phyloP scores from a whole-genome alignment of 2,888 invertebrate species.

The Pyrrhosoma nymphula region DNA sequence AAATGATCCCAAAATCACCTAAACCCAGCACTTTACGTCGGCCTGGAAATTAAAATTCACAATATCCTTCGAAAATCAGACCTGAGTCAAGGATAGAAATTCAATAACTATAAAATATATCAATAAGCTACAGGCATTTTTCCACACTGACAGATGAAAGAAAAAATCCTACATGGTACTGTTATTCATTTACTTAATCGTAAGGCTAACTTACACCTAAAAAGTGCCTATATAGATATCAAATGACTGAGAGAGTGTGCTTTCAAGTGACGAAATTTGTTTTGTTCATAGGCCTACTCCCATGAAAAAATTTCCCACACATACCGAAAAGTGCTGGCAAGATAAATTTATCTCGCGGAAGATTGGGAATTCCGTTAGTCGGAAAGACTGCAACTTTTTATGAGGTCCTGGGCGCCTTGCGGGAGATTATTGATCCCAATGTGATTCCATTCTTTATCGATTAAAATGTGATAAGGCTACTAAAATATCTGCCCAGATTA shows the following conservation, averaged over 20 bases:
- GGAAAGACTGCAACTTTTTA: slow-evolving; percentile 42
- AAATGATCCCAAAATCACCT: slow-evolving; percentile 37
- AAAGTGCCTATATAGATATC: slow-evolving; percentile 64
- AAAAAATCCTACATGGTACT: slow-evolving; percentile 36
- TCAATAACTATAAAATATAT: slow-evolving; percentile 18
- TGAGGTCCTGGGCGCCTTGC: slow-evolving; percentile 60
- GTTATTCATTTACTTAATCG: slow-evolving; percentile 45
- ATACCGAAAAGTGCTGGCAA: slow-evolving; percentile 19
- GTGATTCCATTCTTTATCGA: slow-evolving; percentile 65
- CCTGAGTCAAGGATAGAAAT: neutral
- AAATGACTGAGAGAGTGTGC: slow-evolving; percentile 63
- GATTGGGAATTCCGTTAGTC: slow-evolving; percentile 51
- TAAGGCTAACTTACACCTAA: slow-evolving; percentile 65
- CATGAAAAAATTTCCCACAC: slow-evolving; percentile 34
- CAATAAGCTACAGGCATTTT: slow-evolving; percentile 30
- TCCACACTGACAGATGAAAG: slow-evolving; percentile 11
- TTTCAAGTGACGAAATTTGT: slow-evolving; percentile 58
- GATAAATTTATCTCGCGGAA: slow-evolving; percentile 57
- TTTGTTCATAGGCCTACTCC: slow-evolving; percentile 57
- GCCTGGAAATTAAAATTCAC: neutral
- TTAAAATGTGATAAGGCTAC: slow-evolving; percentile 65
- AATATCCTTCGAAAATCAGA: neutral
- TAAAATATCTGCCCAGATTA: slow-evolving; percentile 62
- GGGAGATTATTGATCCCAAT: slow-evolving; percentile 51
- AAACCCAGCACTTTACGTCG: slow-evolving; percentile 5